These are phyloP conservation scores for Cisticola juncidis DNA, from an alignment of 2,113 vertebrate genomes.

Conservation along the genomic window DNA sequence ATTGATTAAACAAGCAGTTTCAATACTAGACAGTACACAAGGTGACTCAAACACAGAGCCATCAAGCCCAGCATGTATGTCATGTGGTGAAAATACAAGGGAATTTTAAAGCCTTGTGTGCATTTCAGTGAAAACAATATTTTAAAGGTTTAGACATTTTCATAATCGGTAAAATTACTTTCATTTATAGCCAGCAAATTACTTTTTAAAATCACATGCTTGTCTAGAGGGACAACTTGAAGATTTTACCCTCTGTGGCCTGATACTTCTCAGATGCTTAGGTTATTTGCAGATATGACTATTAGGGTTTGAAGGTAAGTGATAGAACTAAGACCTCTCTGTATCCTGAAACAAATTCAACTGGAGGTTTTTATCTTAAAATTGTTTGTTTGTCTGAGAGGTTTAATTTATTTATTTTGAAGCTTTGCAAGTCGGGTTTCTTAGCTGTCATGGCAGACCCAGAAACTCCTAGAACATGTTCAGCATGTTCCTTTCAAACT, in stretches of 20 bases:
- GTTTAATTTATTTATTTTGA: neutral
- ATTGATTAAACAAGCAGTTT: neutral
- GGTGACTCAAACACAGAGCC: neutral
- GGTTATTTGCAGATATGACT: neutral
- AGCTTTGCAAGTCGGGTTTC: neutral
- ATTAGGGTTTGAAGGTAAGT: neutral
- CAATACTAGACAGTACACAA: neutral
- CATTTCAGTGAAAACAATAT: neutral
- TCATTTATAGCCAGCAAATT: neutral
- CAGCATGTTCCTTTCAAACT: neutral
- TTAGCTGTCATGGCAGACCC: neutral
- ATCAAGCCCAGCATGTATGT: neutral
- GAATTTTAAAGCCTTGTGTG: neutral
- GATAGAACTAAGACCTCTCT: neutral
- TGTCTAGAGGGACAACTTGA: neutral
- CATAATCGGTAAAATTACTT: neutral
- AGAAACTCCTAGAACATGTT: neutral
- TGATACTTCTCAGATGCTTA: neutral
- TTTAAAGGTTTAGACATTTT: neutral
- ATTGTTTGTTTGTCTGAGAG: neutral
- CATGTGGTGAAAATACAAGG: neutral
- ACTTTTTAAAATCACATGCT: neutral
- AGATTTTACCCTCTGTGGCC: neutral
- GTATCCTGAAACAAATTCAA: neutral
- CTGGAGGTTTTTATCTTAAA: neutral